These are phyloP conservation scores for Moxostoma hubbsi DNA, from an alignment of 2,797 vertebrate genomes.

Conservation along the genomic window DNA sequence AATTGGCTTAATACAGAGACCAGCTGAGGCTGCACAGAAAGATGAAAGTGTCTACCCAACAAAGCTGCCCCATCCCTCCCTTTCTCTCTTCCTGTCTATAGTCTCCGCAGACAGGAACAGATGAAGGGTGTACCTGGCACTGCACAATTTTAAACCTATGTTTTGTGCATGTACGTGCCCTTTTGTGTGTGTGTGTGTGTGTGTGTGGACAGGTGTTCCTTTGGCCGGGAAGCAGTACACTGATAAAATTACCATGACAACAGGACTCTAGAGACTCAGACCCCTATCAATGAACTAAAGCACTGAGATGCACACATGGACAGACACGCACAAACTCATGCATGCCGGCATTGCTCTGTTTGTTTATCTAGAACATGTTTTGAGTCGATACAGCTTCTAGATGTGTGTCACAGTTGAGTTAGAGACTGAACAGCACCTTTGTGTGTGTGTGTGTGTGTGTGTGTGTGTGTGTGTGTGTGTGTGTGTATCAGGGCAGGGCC, in stretches of 20 bases:
- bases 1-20: neutral
- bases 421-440: constrained; percentile 33
- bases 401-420: constrained; percentile 18
- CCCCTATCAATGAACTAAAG: constrained; percentile 29
- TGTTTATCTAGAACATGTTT: constrained; percentile 10
- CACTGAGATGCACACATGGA: neutral
- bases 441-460: constrained; percentile 6
- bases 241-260: constrained; percentile 62
- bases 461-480: constrained; percentile 32
- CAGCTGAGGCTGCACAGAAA: neutral
- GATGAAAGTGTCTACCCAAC: neutral
- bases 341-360: neutral
- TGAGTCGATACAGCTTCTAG: constrained; percentile 7
- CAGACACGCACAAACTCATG: neutral
- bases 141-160: neutral
- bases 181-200: too few species aligned
- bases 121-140: constrained; percentile 14
- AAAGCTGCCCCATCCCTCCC: neutral
- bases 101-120: constrained; percentile 20
- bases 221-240: constrained; percentile 23
- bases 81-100: neutral
- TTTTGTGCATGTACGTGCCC: too few species aligned
- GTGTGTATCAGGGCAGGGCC: constrained; percentile 38
- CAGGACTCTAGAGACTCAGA: constrained; percentile 38
- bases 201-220: constrained; percentile 48